Evolutionary conservation across 2,888 invertebrate genomes (phyloP).

Genomic region (Dynastes hyllus): DNA sequence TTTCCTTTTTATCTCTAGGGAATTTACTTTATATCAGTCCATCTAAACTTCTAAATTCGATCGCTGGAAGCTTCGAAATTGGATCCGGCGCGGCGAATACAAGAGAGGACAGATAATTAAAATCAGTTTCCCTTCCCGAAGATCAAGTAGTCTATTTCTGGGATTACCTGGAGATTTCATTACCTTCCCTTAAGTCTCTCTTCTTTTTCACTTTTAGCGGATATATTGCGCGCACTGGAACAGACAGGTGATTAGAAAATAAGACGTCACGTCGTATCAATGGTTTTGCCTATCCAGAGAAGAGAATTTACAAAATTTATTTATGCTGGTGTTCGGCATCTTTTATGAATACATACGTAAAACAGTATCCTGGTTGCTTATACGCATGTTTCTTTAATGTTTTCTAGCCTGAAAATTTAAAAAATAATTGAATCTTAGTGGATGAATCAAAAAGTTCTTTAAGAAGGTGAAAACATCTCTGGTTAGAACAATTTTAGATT

Average conservation of each 20-base stretch:
- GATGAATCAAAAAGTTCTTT: too few relatives aligned
- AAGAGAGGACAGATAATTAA: constrained; percentile 50
- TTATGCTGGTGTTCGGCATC: too few relatives aligned
- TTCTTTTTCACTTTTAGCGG: constrained; percentile 29
- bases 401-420: too few relatives aligned
- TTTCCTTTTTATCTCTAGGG: background rate
- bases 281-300: too few relatives aligned
- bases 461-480: too few relatives aligned
- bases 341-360: too few relatives aligned
- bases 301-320: too few relatives aligned
- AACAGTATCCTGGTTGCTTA: too few relatives aligned
- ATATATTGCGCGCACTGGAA: constrained; percentile 31
- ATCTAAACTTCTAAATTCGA: constrained; percentile 34
- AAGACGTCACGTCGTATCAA: background rate
- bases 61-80: constrained; percentile 30
- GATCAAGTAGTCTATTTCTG: constrained; percentile 51
- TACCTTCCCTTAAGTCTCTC: constrained; percentile 48
- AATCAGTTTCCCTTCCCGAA: constrained; percentile 44
- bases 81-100: constrained; percentile 43
- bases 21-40: constrained; percentile 14
- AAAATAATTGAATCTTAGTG: too few relatives aligned
- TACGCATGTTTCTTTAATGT: too few relatives aligned
- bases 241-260: constrained; percentile 30
- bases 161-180: constrained; percentile 53
- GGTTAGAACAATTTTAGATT: too few relatives aligned